Base-by-base conservation (phyloP, 2,113 vertebrate species). In the Barbus barbus region DNA sequence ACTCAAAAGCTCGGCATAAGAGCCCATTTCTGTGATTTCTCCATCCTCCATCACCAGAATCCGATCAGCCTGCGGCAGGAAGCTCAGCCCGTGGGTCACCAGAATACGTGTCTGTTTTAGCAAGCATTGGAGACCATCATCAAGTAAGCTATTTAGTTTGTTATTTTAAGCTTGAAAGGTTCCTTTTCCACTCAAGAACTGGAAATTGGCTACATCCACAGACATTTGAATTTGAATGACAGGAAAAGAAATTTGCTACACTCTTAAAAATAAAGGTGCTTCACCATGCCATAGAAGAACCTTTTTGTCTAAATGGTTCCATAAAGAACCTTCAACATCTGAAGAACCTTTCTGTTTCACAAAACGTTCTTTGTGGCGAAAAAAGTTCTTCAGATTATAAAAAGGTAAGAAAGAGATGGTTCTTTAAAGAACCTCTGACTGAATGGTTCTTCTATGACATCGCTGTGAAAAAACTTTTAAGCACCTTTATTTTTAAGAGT, bases 31-130 rank as follows among this genome's bases (percentile, higher is more conserved):
- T 0, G 95, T 96, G 74, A 97, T 96, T 87, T 95, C 92, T 48
- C 96, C 96, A 0, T 95, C 93, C 8, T 89, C 93, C 95, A 97
- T 94, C 9, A 97, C 96, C 12, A 97, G 67, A 84, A 97, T 95
- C 9, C 92, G 88, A 16, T 97, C 95, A 81, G 93, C 92, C 67
- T 95, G 94, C 0, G 95, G 94, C 87, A 97, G 90, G 77, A 95
- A 95, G 83, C 94, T 95, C 81, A 96, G 63, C 0, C 95, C 88
- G 0, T 97, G 96, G 0, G 96, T 97, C 80, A 97, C 96, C 88
- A 97, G 88, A 71, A 97, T 84, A 7, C 96, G 93, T 0, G 96
- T 97, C 96, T 97, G 85, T 65, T 80, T 46, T 24, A 78, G 74
- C 28, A 56, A 77, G 20, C 18, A 56, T 26, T 26, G 26, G 31